Evolutionary conservation across 2,888 invertebrate species (phyloP).

Genomic region (Hyposoter didymator): DNA sequence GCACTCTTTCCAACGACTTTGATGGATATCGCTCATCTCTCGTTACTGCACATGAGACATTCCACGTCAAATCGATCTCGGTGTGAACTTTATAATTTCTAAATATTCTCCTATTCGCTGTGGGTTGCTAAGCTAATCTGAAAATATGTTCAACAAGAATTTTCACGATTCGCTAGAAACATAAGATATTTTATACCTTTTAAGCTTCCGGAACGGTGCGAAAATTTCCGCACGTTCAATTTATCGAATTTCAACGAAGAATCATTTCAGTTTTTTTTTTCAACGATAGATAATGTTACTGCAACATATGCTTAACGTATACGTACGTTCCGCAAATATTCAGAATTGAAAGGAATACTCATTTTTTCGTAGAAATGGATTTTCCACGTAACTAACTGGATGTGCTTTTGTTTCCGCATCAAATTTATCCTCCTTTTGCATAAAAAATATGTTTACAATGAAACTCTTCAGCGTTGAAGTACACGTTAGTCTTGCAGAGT

Average conservation of each 20-base stretch:
- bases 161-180: background rate
- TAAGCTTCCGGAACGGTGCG: background rate
- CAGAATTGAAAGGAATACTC: background rate
- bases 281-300: background rate
- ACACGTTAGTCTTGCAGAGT: background rate
- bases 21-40: conserved; percentile 67
- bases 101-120: background rate
- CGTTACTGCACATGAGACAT: conserved; percentile 27
- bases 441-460: background rate
- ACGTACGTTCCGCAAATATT: background rate
- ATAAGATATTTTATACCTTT: background rate
- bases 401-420: background rate
- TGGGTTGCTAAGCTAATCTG: background rate
- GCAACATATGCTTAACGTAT: background rate
- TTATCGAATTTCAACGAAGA: background rate
- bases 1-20: conserved; percentile 70
- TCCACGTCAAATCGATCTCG: conserved; percentile 14
- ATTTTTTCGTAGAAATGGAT: background rate
- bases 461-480: background rate
- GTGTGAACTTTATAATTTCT: conserved; percentile 1
- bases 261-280: background rate
- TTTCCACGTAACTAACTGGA: background rate
- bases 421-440: background rate
- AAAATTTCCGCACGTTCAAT: background rate
- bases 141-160: background rate